These are phyloP conservation scores for Dendronephthya gigantea DNA, from an alignment of 64 coral and sea anemone genomes.

Conservation along the genomic window DNA sequence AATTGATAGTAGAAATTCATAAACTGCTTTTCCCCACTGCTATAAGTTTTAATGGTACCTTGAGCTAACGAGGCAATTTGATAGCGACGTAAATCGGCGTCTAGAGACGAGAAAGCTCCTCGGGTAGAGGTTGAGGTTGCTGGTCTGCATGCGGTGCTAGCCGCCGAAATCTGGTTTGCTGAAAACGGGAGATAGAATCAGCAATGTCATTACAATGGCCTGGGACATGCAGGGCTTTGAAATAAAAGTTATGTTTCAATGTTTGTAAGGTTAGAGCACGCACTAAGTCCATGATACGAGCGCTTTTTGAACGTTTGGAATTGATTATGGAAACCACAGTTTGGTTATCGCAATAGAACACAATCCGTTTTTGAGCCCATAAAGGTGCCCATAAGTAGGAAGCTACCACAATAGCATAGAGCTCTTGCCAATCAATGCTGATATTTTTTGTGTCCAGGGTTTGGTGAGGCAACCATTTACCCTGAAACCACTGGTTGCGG, in stretches of 20 bases:
- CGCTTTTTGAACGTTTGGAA: not conserved
- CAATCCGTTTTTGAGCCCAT: not conserved
- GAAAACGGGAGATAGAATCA: constrained; percentile 26
- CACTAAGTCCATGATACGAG: constrained; percentile 1
- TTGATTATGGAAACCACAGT: not conserved
- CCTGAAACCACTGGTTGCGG: not conserved
- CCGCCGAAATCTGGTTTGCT: not conserved
- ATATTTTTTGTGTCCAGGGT: no score
- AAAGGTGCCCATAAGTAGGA: not conserved
- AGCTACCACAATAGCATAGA: not conserved
- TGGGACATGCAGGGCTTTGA: not conserved
- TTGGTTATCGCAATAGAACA: not conserved
- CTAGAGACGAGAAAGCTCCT: not conserved
- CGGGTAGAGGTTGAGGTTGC: not conserved
- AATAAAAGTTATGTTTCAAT: not conserved
- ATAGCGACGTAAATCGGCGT: not conserved
- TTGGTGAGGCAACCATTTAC: not conserved
- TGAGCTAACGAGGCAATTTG: not conserved
- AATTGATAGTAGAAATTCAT: not conserved
- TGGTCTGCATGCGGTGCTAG: not conserved
- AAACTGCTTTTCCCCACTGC: not conserved
- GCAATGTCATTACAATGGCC: not conserved
- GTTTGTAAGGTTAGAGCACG: not conserved
- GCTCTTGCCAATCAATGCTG: constrained; percentile 23
- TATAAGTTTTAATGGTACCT: not conserved